A percentile compares a stretch with the other conserved stretches of the same genome.
Conservation (phyloP, 2,888 invertebrate species). For the Gastrophysa polygoni region DNA sequence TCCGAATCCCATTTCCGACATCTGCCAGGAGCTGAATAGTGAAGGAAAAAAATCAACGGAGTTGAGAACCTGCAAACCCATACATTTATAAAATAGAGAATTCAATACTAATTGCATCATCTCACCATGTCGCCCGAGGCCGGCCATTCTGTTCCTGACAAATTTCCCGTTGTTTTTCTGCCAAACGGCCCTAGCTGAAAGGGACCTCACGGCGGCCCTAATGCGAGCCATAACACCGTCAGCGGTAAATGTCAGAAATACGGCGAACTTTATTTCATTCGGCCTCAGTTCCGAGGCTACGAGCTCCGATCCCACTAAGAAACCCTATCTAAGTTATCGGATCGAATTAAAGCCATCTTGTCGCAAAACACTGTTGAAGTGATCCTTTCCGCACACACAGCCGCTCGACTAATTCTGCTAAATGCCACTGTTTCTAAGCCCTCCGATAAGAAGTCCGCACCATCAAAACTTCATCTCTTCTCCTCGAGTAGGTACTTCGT, state of each 20-base stretch:
- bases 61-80: background rate
- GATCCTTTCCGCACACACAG: conserved; percentile 42
- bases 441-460: conserved; percentile 42
- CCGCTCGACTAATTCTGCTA: conserved; percentile 42
- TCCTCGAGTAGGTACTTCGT: conserved; percentile 15
- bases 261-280: conserved; percentile 20
- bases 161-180: conserved; percentile 33
- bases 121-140: conserved; percentile 9
- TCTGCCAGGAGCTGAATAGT: too few species aligned
- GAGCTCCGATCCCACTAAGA: conserved; percentile 3
- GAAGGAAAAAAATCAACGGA: background rate
- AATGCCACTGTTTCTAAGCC: conserved; percentile 43
- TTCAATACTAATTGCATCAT: conserved; percentile 15
- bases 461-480: conserved; percentile 39
- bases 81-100: conserved; percentile 3
- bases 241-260: conserved; percentile 26
- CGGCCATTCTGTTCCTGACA: conserved; percentile 29
- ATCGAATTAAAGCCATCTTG: conserved; percentile 44
- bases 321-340: conserved; percentile 43
- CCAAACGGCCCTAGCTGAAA: conserved; percentile 21
- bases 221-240: conserved; percentile 22
- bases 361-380: conserved; percentile 45
- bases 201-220: conserved; percentile 19
- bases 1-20: too few species aligned
- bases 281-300: background rate